These are phyloP conservation scores for Argya squamiceps DNA, from an alignment of 2,797 vertebrate species.

Conservation along the genomic window DNA sequence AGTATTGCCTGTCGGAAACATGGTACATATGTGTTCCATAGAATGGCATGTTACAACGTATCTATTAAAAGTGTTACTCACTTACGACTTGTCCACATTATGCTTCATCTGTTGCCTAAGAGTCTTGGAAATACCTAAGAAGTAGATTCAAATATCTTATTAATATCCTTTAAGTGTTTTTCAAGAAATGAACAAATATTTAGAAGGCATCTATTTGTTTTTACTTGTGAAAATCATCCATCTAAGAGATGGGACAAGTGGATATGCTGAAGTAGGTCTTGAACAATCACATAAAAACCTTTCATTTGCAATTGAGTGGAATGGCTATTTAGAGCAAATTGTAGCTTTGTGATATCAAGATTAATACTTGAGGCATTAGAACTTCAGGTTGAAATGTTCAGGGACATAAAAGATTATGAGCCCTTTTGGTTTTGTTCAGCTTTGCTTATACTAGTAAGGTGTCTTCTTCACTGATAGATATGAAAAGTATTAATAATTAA, in stretches of 20 bases:
- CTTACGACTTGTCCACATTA: not conserved
- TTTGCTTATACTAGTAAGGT: not conserved
- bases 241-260: not conserved
- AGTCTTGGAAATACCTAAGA: not conserved
- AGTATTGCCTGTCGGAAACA: not conserved
- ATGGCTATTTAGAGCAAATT: not conserved
- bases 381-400: not conserved
- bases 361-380: not conserved
- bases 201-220: not conserved
- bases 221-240: not conserved
- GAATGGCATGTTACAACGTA: not conserved
- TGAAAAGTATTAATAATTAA: not conserved
- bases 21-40: not conserved
- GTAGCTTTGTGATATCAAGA: not conserved
- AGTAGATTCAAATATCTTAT: not conserved
- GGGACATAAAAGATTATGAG: not conserved
- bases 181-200: not conserved
- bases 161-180: not conserved
- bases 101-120: not conserved
- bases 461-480: not conserved
- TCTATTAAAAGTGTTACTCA: not conserved
- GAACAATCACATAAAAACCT: not conserved
- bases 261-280: not conserved
- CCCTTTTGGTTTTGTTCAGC: not conserved
- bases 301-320: not conserved